These are phyloP conservation scores for Calcarius ornatus DNA, from an alignment of 2,113 vertebrate genomes.

Conservation along the genomic window DNA sequence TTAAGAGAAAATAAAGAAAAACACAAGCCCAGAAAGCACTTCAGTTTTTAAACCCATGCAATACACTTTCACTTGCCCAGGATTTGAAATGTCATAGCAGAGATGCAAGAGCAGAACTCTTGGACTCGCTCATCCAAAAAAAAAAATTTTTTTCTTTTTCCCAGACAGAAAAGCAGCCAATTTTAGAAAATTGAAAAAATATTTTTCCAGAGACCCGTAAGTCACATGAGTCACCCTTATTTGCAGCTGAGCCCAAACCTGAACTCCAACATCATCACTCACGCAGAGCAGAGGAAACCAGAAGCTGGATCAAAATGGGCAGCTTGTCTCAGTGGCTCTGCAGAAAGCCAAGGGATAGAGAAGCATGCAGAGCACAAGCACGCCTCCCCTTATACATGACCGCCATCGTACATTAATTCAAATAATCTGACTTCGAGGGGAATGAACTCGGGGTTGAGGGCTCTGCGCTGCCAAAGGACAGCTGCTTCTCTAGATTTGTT, in stretches of 20 bases:
- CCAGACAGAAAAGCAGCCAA: background rate
- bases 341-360: background rate
- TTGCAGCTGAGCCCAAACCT: background rate
- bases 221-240: constrained; percentile 12
- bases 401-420: background rate
- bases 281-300: background rate
- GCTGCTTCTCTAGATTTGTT: background rate
- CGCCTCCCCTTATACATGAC: background rate
- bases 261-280: background rate
- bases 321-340: background rate
- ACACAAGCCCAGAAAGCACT: background rate
- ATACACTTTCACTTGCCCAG: background rate
- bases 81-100: background rate
- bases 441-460: background rate
- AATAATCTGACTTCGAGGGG: fast-evolving
- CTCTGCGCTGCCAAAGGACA: background rate
- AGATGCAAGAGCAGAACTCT: background rate
- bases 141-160: background rate
- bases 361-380: background rate
- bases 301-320: background rate
- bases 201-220: background rate
- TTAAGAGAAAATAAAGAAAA: background rate
- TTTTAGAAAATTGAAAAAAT: background rate
- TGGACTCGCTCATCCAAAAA: background rate
- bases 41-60: background rate